Evolutionary conservation across 1,140 invertebrate species (phyloP).

Genomic region (Drosophila neocordata): DNA sequence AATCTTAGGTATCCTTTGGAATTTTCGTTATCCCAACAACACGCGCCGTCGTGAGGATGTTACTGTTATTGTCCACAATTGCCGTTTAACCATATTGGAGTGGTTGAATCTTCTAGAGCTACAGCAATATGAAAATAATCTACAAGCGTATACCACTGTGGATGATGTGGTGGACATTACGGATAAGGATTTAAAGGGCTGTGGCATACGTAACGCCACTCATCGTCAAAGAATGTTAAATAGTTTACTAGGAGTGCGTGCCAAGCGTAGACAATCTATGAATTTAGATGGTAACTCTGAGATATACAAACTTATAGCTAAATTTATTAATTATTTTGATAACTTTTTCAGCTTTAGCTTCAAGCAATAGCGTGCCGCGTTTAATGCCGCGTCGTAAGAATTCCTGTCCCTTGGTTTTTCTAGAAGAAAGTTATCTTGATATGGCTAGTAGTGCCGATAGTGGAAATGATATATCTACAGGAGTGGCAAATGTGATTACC

Average conservation of each 20-base stretch:
- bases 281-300: slow-evolving; percentile 65
- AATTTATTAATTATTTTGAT: not conserved
- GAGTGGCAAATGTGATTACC: slow-evolving; percentile 34
- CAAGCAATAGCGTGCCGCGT: slow-evolving; percentile 37
- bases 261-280: slow-evolving; percentile 83
- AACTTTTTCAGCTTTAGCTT: slow-evolving; percentile 7
- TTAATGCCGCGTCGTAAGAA: slow-evolving; percentile 57
- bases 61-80: slow-evolving; percentile 71
- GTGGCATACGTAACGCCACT: slow-evolving; percentile 86
- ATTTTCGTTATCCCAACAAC: slow-evolving; percentile 72
- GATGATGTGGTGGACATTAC: slow-evolving; percentile 85
- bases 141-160: slow-evolving; percentile 84
- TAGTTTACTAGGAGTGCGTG: slow-evolving; percentile 85
- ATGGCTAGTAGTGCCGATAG: slow-evolving; percentile 45
- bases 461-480: not conserved
- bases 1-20: slow-evolving; percentile 74
- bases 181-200: slow-evolving; percentile 85
- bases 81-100: slow-evolving; percentile 63
- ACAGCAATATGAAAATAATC: slow-evolving; percentile 78
- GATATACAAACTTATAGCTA: not conserved
- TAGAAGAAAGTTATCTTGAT: slow-evolving; percentile 33
- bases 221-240: slow-evolving; percentile 86
- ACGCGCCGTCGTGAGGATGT: slow-evolving; percentile 58
- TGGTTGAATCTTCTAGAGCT: slow-evolving; percentile 75
- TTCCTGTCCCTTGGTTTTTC: slow-evolving; percentile 68